Percentiles rank a stretch among this genome's conserved stretches.
phyloP scores from a whole-genome alignment of 2,888 invertebrate genomes.

The Drosophila hamatofila region DNA sequence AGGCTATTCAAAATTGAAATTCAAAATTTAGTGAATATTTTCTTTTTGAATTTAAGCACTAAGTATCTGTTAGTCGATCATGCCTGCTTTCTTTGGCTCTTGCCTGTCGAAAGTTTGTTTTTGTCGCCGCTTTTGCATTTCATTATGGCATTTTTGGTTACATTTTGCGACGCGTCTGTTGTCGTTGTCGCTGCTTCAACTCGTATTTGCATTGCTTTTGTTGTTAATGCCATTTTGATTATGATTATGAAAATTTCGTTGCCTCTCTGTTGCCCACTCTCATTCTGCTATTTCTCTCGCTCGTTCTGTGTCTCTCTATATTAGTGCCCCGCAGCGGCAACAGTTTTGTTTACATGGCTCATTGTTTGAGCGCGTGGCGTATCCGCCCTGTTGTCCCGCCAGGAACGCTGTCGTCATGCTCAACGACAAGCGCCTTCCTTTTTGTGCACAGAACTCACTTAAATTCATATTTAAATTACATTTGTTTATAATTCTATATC shows the following conservation, averaged over 20 bases:
- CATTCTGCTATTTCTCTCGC: background rate
- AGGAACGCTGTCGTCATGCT: constrained; percentile 45
- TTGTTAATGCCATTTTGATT: constrained; percentile 82
- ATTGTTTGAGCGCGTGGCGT: constrained; percentile 75
- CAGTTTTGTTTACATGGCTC: constrained; percentile 79
- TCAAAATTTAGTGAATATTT: too few relatives aligned
- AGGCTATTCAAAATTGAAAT: too few relatives aligned
- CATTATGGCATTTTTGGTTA: constrained; percentile 77
- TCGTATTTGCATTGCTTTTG: constrained; percentile 79
- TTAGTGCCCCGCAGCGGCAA: constrained; percentile 47
- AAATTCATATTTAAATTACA: constrained; percentile 78
- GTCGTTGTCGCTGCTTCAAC: constrained; percentile 64
- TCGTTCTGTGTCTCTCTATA: constrained; percentile 3
- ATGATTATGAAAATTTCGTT: constrained; percentile 80
- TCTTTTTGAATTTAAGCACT: background rate
- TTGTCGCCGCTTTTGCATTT: constrained; percentile 65
- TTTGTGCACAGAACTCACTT: constrained; percentile 58
- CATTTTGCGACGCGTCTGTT: constrained; percentile 73
- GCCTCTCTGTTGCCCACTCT: constrained; percentile 27
- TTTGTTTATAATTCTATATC: constrained; percentile 50
- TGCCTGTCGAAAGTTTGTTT: constrained; percentile 46
- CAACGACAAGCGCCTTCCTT: constrained; percentile 38
- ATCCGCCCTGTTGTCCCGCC: constrained; percentile 64
- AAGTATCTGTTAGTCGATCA: background rate
- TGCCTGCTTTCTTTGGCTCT: background rate